Base-by-base conservation (phyloP, 2,113 vertebrate genomes). In the Suricata suricatta region DNA sequence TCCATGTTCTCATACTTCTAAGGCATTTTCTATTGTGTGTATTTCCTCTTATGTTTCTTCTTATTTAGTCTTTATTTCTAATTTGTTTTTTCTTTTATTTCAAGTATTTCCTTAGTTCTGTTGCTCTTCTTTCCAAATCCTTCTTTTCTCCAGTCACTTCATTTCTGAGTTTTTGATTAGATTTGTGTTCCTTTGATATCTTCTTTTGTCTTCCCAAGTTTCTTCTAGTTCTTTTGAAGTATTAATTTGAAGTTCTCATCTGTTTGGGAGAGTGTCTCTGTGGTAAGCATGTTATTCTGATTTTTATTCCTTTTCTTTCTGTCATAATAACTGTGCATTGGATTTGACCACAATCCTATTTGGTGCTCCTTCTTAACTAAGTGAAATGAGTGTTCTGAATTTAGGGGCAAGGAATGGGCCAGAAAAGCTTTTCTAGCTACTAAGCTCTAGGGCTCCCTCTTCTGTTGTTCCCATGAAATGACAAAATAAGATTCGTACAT, bases 261-360 rank as follows among this genome's bases (percentile, higher is more conserved):
- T 96, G 76, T 91, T 83, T 86, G 38, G 74, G 95, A 84, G 66
- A 68, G 60, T 94, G 84, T 89, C 77, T 92, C 89, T 96, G 72
- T 92, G 93, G 95, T 91, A 74, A 92, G 77, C 81, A 87, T 84
- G 76, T 76, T 66, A 76, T 92, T 50, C 86, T 89, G 77, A 69
- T 47, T 60, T 89, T 82, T 33, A 68, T 82, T 71, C 63, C 31
- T 5, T 54, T 64, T 64, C 71, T 87, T 52, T 91, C 64, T 31
- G 80, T 93, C 80, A 76, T 90, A 94, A 91, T 93, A 90, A 88
- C 76, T 77, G 60, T 86, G 60, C 35, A 23, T 64, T 88, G 44
- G 52, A 54, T 82, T 93, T 96, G 86, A 95, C 92, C 92, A 93
- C n/a, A 69, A 23, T 96, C 94, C 69, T 79, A 38, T 93, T 96